A percentile compares a stretch with the other conserved stretches of the same genome.
Evolutionary conservation across 2,888 invertebrate species (phyloP).

Genomic region (Smittia sp.): DNA sequence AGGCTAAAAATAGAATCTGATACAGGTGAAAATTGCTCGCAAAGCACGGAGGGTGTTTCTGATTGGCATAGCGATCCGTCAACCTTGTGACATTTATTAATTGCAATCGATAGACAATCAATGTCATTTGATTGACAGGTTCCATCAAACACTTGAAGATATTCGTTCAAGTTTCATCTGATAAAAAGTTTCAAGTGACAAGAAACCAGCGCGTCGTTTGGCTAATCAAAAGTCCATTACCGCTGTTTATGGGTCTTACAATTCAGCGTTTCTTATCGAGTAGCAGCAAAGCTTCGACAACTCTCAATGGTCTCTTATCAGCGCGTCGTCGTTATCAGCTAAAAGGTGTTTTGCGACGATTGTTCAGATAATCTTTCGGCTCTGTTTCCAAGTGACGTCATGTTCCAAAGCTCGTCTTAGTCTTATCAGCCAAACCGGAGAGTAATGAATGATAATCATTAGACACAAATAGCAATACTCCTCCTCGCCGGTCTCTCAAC

Average conservation of each 20-base stretch:
- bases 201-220: neutral
- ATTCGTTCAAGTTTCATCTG: neutral
- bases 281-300: neutral
- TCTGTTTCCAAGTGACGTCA: slow-evolving; percentile 14
- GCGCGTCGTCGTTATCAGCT: neutral
- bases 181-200: neutral
- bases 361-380: neutral
- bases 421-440: too few species aligned
- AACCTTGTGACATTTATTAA: neutral
- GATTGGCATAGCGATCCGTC: neutral
- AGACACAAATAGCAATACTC: too few species aligned
- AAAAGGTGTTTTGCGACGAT: neutral
- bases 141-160: neutral
- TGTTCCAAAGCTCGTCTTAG: too few species aligned
- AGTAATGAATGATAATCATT: too few species aligned
- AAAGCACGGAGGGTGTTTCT: neutral
- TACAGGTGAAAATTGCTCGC: too few species aligned
- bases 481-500: too few species aligned
- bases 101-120: neutral
- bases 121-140: neutral
- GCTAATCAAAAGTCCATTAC: neutral
- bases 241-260: neutral
- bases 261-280: neutral
- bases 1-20: neutral
- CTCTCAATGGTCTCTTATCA: slow-evolving; percentile 6